Base-by-base conservation (phyloP, 2,888 invertebrate species). In the Phyllotreta striolata region DNA sequence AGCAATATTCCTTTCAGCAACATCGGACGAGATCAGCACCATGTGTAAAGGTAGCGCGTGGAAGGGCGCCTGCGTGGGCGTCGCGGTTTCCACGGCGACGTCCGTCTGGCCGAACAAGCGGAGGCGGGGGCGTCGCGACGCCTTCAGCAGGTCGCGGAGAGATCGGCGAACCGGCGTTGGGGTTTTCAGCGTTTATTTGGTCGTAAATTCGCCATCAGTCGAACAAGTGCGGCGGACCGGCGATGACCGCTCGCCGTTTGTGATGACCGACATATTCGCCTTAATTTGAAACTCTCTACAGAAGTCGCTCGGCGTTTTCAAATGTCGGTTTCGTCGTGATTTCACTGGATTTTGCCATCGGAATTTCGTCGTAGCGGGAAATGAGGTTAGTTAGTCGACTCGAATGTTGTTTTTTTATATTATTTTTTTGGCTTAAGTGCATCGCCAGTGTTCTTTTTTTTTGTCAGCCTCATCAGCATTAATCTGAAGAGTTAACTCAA, bases 351-450 rank as follows among this genome's bases (percentile, higher is more conserved):
- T 63, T 61, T 61, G 57, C 61, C 54, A 47, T 62, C 49, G 49
- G 62, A 60, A 52, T 55, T 38, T 64, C 47, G 38, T 61, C 55
- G 12, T 41, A 35, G 49, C 49, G 40, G 41, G 34, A 51, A 65
- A 63, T 67, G 63, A 67, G 67, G 67, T 67, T 67, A 67, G 67
- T 67, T 52, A 40, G 14, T 38, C 9, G 39, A 41, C 41, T 38
- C 43, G 14, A 14, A 7, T 44, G 14, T 44, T 44, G 7, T 44
- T 8, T 44, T 44, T 13, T 3, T 10, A 2, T 10, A 10, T 44
- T 13, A 24, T 55, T 55, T 55, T 55, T 52, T 35, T 35, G 35
- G 8, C 5, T 7, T 43, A n/a, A 43, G 44, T 43, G 12, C 44
- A 7, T 43, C 10, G 6, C 12, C 44, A 13, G 44, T 43, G 13